These are phyloP conservation scores for Apamea anceps DNA, from an alignment of 2,888 invertebrate genomes.

Conservation along the genomic window DNA sequence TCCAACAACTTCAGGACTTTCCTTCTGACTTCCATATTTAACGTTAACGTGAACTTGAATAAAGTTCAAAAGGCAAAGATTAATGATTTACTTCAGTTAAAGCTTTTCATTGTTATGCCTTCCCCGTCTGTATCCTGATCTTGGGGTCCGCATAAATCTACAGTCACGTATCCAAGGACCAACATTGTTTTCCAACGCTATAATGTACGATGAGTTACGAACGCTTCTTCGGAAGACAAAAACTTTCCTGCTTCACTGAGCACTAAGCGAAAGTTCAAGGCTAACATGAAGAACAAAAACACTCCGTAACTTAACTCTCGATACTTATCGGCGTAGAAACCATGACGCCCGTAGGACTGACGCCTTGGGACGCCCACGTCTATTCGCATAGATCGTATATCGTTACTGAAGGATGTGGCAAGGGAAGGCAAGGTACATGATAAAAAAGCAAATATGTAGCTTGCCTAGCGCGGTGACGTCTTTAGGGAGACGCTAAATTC, in stretches of 20 bases:
- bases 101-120: conserved; percentile 3
- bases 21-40: neutral
- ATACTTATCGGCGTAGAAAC: conserved; percentile 26
- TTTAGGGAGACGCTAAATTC: neutral
- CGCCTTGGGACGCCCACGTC: conserved; percentile 53
- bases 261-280: conserved; percentile 51
- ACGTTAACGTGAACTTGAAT: conserved; percentile 6
- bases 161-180: neutral
- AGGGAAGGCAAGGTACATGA: conserved; percentile 5
- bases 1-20: neutral
- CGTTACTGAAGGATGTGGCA: conserved; percentile 27
- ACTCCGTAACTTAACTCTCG: conserved; percentile 4
- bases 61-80: conserved; percentile 6
- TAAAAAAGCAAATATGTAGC: conserved; percentile 35
- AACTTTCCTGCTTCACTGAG: conserved; percentile 19
- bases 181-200: neutral
- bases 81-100: neutral
- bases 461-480: conserved; percentile 15
- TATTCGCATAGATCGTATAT: conserved; percentile 3
- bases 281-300: conserved; percentile 23
- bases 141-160: neutral
- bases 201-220: neutral
- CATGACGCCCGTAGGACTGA: conserved; percentile 45
- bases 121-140: neutral
- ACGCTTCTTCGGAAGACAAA: conserved; percentile 4